phyloP scores from a whole-genome alignment of 53 echinoderm and acorn worm genomes.

The Paracentrotus lividus region DNA sequence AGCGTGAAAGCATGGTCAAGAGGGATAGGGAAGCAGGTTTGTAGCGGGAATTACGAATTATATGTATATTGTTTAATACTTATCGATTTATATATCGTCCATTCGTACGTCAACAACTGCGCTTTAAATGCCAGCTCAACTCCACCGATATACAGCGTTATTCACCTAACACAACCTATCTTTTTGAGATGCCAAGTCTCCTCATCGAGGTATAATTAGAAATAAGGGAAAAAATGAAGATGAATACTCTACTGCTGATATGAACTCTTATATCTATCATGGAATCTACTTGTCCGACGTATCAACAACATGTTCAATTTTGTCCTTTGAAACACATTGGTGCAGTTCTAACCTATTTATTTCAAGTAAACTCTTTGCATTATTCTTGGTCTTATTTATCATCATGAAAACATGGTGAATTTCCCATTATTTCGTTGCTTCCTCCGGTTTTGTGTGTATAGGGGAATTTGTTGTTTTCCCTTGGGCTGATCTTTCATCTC shows the following conservation, averaged over 20 bases:
- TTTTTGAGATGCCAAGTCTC: no score
- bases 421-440: constrained; percentile 53
- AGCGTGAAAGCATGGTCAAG: no score
- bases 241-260: neutral
- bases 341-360: constrained; percentile 54
- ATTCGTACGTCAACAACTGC: neutral
- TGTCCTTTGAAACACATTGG: neutral
- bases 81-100: neutral
- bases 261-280: neutral
- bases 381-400: constrained; percentile 63
- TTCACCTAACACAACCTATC: neutral
- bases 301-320: neutral
- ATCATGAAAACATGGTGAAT: constrained; percentile 57
- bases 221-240: no score
- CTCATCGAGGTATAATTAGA: constrained; percentile 39
- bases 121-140: neutral
- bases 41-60: no score
- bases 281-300: neutral
- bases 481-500: neutral
- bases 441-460: no score
- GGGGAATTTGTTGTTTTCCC: no score
- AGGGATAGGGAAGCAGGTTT: no score
- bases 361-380: constrained; percentile 65
- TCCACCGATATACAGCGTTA: no score
- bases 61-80: no score